Conservation (phyloP, 2,797 vertebrate species). For the Hozukius guyotensis region DNA sequence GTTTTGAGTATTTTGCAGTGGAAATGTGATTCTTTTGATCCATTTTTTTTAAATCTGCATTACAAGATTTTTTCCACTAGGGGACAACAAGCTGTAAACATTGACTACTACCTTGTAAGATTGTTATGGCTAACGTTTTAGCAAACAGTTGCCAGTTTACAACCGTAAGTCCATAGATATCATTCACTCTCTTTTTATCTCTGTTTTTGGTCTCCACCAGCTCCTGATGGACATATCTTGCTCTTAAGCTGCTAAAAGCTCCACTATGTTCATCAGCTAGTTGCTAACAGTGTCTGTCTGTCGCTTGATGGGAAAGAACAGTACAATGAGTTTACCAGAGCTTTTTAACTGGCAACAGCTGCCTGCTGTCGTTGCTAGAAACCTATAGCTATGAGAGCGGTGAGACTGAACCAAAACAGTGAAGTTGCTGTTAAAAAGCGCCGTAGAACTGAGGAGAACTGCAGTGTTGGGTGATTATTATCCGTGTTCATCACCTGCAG, state of each 20-base stretch:
- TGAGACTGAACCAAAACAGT: neutral
- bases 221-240: no score
- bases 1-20: no score
- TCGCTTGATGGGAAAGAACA: neutral
- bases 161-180: no score
- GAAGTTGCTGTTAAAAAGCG: no score
- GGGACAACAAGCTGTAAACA: neutral
- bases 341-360: neutral
- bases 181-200: no score
- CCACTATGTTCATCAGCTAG: neutral
- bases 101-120: neutral
- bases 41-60: no score
- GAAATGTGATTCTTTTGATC: no score
- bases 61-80: neutral
- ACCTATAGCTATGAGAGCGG: no score
- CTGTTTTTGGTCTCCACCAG: no score
- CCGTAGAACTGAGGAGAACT: no score
- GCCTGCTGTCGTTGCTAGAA: neutral
- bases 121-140: neutral
- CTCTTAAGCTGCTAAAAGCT: neutral
- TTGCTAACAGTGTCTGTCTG: neutral
- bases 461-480: no score
- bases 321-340: neutral
- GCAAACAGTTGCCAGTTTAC: neutral
- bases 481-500: no score